Evolutionary conservation across 2,888 invertebrate species (phyloP), one percentile per base, ranked within the genome.

Genomic region (Dinocampus coccinellae): DNA sequence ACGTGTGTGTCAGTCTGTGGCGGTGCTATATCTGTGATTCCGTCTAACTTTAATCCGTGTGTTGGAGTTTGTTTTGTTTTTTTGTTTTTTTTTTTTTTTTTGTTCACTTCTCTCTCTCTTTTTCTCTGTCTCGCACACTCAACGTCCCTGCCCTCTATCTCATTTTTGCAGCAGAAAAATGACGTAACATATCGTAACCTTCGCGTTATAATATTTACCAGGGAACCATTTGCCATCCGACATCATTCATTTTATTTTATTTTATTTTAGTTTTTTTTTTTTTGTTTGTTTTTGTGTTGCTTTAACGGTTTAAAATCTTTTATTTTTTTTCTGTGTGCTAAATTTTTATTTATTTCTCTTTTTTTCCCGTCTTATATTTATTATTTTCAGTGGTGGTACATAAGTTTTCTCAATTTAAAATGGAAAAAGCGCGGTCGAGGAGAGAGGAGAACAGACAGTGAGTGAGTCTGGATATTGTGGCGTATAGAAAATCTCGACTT

Each of bases 1-100:
- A 70, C 64, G 65, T 52, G 47, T 39, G n/a, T 39, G 39, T 13
- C n/a, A n/a, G n/a, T n/a, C n/a, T n/a, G n/a, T n/a, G n/a, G 39
- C 39, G 39, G 3, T 34, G 60, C 64, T 70, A 70, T 70, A 70
- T 70, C 70, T 70, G 64, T 65, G 65, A 73, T 84, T 84, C 20
- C 84, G 84, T 75, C 74, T 84, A 81, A 70, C 83, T 83, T 78
- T 82, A 84, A 74, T 84, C 80, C n/a, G 11, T 68, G 60, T 60
- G 78, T 81, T 52, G 62, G 62, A 42, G 39, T 42, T 42, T 42
- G 42, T 65, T 53, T 52, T 58, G 34, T 33, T 47, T 53, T 58
- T 36, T 73, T 61, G 53, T 64, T 68, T 55, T 47, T 55, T 33
- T 11, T 29, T 61, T 62, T 42, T 66, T 62, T 55, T 62, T 69